Percentiles rank a stretch among this genome's conserved stretches.
Conservation (phyloP, 2,113 vertebrate genomes). For the Agapornis roseicollis region DNA sequence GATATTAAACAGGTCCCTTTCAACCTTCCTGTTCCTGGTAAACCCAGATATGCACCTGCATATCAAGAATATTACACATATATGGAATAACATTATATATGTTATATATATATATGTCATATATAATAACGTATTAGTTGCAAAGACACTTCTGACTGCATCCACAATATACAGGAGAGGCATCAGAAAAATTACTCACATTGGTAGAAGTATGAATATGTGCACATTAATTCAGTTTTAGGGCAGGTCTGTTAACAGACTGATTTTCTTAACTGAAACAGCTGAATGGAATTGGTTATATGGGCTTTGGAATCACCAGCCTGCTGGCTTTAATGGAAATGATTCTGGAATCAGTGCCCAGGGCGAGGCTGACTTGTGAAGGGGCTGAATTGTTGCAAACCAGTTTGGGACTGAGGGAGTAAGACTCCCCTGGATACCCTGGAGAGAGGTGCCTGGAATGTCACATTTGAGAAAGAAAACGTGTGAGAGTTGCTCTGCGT, state of each 20-base stretch:
- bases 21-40: not conserved
- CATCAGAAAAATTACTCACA: not conserved
- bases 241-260: not conserved
- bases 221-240: not conserved
- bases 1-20: not conserved
- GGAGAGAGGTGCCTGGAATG: not conserved
- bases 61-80: not conserved
- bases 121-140: not conserved
- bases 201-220: not conserved
- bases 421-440: not conserved
- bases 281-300: not conserved
- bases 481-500: not conserved
- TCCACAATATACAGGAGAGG: not conserved
- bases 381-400: not conserved
- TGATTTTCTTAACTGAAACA: not conserved
- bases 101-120: not conserved
- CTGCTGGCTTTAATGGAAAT: not conserved
- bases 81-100: not conserved
- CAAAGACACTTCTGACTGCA: not conserved
- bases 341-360: not conserved
- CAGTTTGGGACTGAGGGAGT: not conserved
- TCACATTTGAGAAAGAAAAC: fast-evolving
- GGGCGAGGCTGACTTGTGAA: not conserved
- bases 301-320: not conserved
- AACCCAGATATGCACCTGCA: not conserved